These are phyloP conservation scores for Shargacucullia verbasci DNA, from an alignment of 2,888 invertebrate genomes.

Conservation along the genomic window DNA sequence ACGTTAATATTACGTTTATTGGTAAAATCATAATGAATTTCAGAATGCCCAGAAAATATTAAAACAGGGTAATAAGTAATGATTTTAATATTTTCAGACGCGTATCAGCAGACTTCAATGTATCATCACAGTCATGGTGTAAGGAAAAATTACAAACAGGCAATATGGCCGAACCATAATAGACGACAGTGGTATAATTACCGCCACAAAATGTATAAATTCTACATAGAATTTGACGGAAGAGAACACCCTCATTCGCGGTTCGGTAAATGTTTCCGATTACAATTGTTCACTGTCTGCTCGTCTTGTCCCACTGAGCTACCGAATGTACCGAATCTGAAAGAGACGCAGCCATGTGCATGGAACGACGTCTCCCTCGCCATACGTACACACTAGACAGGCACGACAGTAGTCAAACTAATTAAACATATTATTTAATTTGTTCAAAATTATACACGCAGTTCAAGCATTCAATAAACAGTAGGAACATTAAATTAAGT, in stretches of 20 bases:
- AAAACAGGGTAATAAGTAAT: no score
- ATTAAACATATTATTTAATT: conserved; percentile 33
- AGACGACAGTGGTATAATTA: conserved; percentile 25
- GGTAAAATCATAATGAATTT: no score
- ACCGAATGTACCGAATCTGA: conserved; percentile 43
- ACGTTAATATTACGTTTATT: no score
- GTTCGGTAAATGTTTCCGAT: conserved; percentile 59
- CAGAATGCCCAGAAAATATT: no score
- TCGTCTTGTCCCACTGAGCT: conserved; percentile 46
- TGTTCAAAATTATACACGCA: conserved; percentile 35
- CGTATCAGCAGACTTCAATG: no score
- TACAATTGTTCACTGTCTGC: conserved; percentile 60
- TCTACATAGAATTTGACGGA: conserved; percentile 25
- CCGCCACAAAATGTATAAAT: conserved; percentile 20
- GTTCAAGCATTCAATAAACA: conserved; percentile 22
- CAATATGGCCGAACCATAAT: not conserved
- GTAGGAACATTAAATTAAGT: conserved; percentile 14
- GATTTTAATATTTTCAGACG: no score
- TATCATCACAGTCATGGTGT: no score
- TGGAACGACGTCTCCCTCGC: conserved; percentile 40
- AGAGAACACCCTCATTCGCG: conserved; percentile 30
- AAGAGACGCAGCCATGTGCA: conserved; percentile 49
- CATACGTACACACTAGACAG: conserved; percentile 29
- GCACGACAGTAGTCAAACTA: conserved; percentile 26
- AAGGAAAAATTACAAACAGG: not conserved